These are phyloP conservation scores for Taphrorychus bicolor DNA, from an alignment of 2,888 invertebrate genomes.

Conservation along the genomic window DNA sequence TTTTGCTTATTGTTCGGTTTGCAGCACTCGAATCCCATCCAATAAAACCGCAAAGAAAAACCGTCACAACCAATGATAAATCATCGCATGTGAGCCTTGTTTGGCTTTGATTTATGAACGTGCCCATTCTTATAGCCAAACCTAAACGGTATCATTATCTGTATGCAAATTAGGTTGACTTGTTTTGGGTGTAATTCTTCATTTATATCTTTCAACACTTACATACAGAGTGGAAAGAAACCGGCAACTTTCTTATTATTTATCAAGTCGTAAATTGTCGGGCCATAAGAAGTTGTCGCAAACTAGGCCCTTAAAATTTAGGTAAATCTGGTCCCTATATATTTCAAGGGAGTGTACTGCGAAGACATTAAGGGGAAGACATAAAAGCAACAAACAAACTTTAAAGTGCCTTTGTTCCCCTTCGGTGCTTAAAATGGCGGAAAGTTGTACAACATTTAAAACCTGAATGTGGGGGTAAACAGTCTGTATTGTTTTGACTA, in stretches of 20 bases:
- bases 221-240: neutral
- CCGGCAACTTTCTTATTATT: too few species aligned
- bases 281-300: neutral
- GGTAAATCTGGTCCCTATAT: neutral
- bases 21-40: too few species aligned
- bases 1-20: too few species aligned
- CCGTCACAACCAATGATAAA: conserved; percentile 22
- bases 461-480: neutral
- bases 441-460: conserved; percentile 17
- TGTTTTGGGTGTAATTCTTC: neutral
- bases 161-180: conserved; percentile 20
- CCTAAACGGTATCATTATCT: conserved; percentile 19
- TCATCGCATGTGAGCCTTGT: conserved; percentile 18
- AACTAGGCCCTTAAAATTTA: neutral
- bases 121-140: conserved; percentile 13
- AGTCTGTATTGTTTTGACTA: conserved; percentile 20
- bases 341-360: neutral
- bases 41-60: conserved; percentile 10
- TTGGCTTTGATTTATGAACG: conserved; percentile 26
- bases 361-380: conserved; percentile 4
- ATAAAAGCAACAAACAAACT: conserved; percentile 21
- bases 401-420: neutral
- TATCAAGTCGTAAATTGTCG: too few species aligned
- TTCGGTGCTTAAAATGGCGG: conserved; percentile 11
- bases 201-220: neutral